Percentiles rank a stretch among this genome's conserved stretches.
These are phyloP conservation scores for Dolichoris vasculosae DNA, from an alignment of 1,140 invertebrate species.

Conservation along the genomic window DNA sequence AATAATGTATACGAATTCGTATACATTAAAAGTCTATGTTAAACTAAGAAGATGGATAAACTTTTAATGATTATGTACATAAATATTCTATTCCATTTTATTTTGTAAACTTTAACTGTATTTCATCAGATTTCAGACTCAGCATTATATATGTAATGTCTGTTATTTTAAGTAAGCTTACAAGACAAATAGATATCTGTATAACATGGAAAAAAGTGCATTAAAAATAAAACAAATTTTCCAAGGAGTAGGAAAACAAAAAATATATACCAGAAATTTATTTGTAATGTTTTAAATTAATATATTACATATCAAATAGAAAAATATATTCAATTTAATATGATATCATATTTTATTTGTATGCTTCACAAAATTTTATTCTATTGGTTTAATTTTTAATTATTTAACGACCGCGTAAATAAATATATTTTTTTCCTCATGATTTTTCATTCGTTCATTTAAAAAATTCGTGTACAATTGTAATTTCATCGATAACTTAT, in stretches of 20 bases:
- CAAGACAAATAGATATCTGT: not conserved
- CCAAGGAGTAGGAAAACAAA: not conserved
- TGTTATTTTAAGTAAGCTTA: constrained; percentile 1
- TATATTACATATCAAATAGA: no score
- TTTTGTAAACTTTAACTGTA: constrained; percentile 12
- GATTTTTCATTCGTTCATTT: no score
- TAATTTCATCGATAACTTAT: no score
- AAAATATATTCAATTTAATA: no score
- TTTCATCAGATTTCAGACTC: not conserved
- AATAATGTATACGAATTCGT: constrained; percentile 15
- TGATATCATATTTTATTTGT: no score
- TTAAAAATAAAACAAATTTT: not conserved
- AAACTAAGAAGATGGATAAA: constrained; percentile 27
- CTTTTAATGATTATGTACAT: constrained; percentile 38
- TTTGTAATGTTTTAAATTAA: no score
- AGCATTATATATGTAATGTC: not conserved
- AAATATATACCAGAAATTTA: no score
- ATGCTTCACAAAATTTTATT: no score
- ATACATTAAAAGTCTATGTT: not conserved
- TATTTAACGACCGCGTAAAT: no score
- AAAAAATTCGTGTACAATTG: no score
- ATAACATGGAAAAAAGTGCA: not conserved
- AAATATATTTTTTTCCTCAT: no score
- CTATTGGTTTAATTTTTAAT: no score
- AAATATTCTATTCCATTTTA: constrained; percentile 7